Conservation (phyloP, 1,140 invertebrate genomes). For the Lanistes nyassanus region DNA sequence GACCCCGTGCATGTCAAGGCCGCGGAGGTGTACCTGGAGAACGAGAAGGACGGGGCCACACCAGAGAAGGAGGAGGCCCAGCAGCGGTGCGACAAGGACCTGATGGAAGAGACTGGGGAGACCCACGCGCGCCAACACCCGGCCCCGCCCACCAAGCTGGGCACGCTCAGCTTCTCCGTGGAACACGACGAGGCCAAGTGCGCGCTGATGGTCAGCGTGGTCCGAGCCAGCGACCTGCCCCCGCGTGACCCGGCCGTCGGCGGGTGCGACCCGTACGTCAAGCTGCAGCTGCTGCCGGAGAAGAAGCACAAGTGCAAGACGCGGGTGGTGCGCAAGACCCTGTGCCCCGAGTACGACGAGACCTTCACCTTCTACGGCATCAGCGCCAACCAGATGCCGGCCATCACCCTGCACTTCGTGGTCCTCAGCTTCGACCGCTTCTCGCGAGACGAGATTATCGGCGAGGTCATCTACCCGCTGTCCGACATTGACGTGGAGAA, state of each 20-base stretch:
- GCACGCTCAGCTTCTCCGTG: conserved; percentile 79
- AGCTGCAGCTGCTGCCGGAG: conserved; percentile 85
- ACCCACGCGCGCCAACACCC: conserved; percentile 45
- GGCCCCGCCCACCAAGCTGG: conserved; percentile 73
- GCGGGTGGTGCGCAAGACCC: conserved; percentile 83
- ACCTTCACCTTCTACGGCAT: conserved; percentile 85
- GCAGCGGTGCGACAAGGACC: neutral
- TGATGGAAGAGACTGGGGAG: conserved; percentile 56
- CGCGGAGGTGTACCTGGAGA: conserved; percentile 55
- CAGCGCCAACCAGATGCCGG: conserved; percentile 76
- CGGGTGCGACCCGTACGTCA: conserved; percentile 88
- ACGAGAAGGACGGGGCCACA: conserved; percentile 70
- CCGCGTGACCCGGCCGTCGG: conserved; percentile 69
- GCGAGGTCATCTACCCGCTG: conserved; percentile 74
- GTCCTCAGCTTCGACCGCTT: conserved; percentile 92
- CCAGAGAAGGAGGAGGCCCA: conserved; percentile 72
- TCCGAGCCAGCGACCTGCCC: conserved; percentile 70
- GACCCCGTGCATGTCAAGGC: conserved; percentile 42
- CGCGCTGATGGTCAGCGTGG: conserved; percentile 89
- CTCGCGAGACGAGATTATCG: conserved; percentile 88
- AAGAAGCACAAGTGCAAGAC: conserved; percentile 89
- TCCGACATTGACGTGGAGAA: conserved; percentile 65
- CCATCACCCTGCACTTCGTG: conserved; percentile 81
- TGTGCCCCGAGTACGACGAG: conserved; percentile 89
- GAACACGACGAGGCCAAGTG: conserved; percentile 89